Percentiles rank a stretch among this genome's conserved stretches.
Conservation (phyloP, 2,113 vertebrate genomes). For the Psophia crepitans region DNA sequence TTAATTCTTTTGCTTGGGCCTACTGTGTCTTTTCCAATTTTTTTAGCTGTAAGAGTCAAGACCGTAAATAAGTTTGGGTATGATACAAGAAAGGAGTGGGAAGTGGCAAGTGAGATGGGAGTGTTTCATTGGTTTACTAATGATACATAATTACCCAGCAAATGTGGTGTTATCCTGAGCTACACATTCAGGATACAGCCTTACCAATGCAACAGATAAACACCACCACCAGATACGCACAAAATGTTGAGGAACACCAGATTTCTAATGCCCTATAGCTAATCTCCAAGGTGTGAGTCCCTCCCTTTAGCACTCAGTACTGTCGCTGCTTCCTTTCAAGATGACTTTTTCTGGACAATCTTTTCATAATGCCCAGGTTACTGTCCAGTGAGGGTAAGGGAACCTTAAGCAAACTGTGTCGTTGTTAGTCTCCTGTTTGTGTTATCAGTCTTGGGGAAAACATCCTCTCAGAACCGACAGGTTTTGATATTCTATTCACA, state of each 20-base stretch:
- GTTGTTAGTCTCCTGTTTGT: background rate
- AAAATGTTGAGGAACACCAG: background rate
- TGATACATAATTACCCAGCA: background rate
- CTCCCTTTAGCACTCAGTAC: background rate
- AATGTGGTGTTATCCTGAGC: background rate
- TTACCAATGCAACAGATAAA: background rate
- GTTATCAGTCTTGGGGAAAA: background rate
- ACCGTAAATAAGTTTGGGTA: background rate
- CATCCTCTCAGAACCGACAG: background rate
- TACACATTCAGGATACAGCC: background rate
- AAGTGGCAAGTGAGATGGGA: background rate
- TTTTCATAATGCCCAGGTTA: background rate
- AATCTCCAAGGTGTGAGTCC: background rate
- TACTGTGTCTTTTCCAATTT: background rate
- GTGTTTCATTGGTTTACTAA: background rate
- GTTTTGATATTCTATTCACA: background rate
- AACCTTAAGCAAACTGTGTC: background rate
- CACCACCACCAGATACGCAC: background rate
- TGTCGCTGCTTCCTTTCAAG: background rate
- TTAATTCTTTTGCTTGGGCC: background rate
- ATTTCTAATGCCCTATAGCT: background rate
- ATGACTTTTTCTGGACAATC: background rate
- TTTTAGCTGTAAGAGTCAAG: background rate
- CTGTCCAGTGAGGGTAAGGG: background rate
- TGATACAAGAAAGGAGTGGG: background rate